Evolutionary conservation across 1,140 invertebrate species (phyloP).

Genomic region (Pseudobourletiella spinata): DNA sequence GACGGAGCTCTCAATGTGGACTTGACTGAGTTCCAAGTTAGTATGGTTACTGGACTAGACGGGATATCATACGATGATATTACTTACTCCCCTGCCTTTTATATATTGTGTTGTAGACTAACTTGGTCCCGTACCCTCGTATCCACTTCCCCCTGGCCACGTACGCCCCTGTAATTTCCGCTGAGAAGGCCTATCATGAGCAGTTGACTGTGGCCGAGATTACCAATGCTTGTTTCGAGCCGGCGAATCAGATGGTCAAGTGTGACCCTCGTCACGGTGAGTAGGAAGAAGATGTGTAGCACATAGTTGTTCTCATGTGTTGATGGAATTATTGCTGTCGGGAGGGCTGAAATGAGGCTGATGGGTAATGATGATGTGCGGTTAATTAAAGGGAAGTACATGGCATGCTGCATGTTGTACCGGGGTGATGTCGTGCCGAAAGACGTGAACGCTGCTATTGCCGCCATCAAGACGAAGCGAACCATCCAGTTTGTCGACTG

Average conservation of each 20-base stretch:
- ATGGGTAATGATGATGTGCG: too few species aligned
- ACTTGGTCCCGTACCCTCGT: too few species aligned
- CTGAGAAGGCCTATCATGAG: slow-evolving; percentile 54
- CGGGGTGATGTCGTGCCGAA: slow-evolving; percentile 45
- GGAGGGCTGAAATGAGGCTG: too few species aligned
- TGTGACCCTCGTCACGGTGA: slow-evolving; percentile 51
- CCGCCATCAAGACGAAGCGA: slow-evolving; percentile 55
- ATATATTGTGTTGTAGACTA: too few species aligned
- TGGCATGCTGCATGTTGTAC: slow-evolving; percentile 81
- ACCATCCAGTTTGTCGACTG: slow-evolving; percentile 65
- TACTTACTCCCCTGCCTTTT: too few species aligned
- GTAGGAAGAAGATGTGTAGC: too few species aligned
- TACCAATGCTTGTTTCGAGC: slow-evolving; percentile 72
- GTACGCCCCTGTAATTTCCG: slow-evolving; percentile 68
- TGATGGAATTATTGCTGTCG: too few species aligned
- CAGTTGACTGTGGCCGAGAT: slow-evolving; percentile 68
- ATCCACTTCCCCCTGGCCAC: slow-evolving; percentile 50
- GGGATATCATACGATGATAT: too few species aligned
- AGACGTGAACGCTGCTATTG: slow-evolving; percentile 56
- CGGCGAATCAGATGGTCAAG: slow-evolving; percentile 62
- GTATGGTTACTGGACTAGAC: too few species aligned
- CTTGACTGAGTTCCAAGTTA: slow-evolving; percentile 44
- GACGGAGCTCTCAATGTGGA: slow-evolving; percentile 49
- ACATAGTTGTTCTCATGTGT: too few species aligned
- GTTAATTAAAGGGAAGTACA: too few species aligned